A percentile compares a stretch with the other conserved stretches of the same genome.
These are phyloP conservation scores for Tubiluchus corallicola DNA, from an alignment of 2,888 invertebrate species.

Conservation along the genomic window DNA sequence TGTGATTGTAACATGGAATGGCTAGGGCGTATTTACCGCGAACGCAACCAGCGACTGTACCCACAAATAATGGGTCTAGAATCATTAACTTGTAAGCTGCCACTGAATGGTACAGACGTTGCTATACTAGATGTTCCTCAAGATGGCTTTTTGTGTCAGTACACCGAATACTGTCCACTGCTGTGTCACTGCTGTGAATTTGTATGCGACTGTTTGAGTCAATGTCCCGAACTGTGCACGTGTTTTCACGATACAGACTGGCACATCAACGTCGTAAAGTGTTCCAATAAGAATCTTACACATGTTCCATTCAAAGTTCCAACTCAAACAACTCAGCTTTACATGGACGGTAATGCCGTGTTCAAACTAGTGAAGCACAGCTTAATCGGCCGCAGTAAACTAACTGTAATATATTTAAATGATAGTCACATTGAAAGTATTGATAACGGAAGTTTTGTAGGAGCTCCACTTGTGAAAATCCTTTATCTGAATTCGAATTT, in stretches of 20 bases:
- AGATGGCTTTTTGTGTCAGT: conserved; percentile 68
- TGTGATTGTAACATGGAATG: conserved; percentile 83
- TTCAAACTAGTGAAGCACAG: conserved; percentile 55
- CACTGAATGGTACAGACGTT: no score
- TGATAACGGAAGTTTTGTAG: conserved; percentile 64
- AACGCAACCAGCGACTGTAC: conserved; percentile 43
- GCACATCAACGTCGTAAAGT: conserved; percentile 34
- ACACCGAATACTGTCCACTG: conserved; percentile 64
- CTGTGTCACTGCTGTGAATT: conserved; percentile 76
- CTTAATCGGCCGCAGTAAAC: conserved; percentile 61
- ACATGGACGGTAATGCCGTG: conserved; percentile 63
- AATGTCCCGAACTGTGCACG: conserved; percentile 65
- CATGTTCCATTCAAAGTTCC: conserved; percentile 67
- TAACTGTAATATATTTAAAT: conserved; percentile 49
- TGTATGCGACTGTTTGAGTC: conserved; percentile 80
- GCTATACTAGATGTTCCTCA: no score
- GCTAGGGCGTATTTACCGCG: conserved; percentile 46
- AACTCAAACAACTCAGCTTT: conserved; percentile 74
- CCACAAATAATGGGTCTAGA: conserved; percentile 63
- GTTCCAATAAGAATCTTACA: no score
- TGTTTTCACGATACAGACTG: conserved; percentile 75
- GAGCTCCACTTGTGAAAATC: conserved; percentile 52
- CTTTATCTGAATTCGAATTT: conserved; percentile 55
- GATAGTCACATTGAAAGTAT: conserved; percentile 55
- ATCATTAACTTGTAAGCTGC: conserved; percentile 57